phyloP scores from a whole-genome alignment of 2,113 vertebrate species.

The Heptranchias perlo region DNA sequence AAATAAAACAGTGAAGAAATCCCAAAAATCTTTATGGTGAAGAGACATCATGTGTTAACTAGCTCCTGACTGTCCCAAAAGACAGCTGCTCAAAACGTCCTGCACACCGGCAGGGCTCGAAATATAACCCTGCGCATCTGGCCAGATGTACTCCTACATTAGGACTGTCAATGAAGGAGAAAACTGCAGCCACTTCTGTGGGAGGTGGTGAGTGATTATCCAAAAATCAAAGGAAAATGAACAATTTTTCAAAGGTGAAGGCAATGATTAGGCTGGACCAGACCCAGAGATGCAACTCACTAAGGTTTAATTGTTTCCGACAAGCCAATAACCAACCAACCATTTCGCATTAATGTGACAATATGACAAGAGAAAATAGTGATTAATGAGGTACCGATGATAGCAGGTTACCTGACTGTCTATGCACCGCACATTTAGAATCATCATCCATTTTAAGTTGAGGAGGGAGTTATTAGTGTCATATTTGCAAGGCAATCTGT shows the following conservation, averaged over 20 bases:
- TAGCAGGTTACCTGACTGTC: not conserved
- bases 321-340: not conserved
- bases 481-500: not conserved
- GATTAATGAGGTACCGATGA: not conserved
- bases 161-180: not conserved
- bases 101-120: too few species aligned
- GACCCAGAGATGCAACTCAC: not conserved
- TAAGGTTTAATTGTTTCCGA: not conserved
- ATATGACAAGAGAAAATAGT: not conserved
- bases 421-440: not conserved
- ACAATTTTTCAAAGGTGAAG: not conserved
- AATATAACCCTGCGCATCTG: too few species aligned
- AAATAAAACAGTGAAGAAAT: too few species aligned
- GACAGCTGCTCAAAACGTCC: too few species aligned
- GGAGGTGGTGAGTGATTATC: not conserved
- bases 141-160: not conserved
- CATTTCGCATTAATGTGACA: not conserved
- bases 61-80: too few species aligned
- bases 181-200: not conserved
- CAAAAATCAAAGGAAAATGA: not conserved
- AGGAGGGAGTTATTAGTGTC: not conserved
- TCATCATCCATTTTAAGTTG: not conserved
- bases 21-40: too few species aligned
- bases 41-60: too few species aligned
- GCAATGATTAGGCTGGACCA: not conserved